phyloP scores from a whole-genome alignment of 2,888 invertebrate genomes.

The Mermis nigrescens region DNA sequence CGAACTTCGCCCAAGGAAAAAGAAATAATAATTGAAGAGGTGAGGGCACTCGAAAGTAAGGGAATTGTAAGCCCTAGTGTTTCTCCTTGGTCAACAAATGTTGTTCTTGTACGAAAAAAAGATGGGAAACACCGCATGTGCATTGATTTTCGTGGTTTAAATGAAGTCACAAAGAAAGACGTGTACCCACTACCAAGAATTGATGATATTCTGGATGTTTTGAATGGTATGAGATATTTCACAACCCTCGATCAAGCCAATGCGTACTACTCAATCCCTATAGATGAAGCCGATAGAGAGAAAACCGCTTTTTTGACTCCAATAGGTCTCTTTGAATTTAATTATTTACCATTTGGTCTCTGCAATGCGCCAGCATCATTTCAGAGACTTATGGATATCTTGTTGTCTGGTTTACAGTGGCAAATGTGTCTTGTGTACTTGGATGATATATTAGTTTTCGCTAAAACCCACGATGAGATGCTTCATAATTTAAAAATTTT shows the following conservation, averaged over 20 bases:
- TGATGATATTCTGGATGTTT: conserved; percentile 12
- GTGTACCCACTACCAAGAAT: conserved; percentile 13
- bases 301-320: conserved; percentile 19
- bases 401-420: conserved; percentile 15
- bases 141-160: conserved; percentile 18
- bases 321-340: conserved; percentile 20
- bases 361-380: conserved; percentile 19
- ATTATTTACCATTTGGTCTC: conserved; percentile 21
- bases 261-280: conserved; percentile 16
- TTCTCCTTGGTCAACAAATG: no score
- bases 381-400: conserved; percentile 18
- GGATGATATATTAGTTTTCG: conserved; percentile 19
- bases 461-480: conserved; percentile 16
- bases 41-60: not conserved
- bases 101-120: conserved; percentile 29
- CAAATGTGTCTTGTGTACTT: conserved; percentile 17
- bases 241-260: conserved; percentile 14
- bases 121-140: conserved; percentile 18
- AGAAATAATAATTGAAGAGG: not conserved
- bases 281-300: conserved; percentile 13
- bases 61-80: conserved; percentile 9
- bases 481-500: conserved; percentile 16
- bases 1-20: not conserved
- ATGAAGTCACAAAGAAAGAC: conserved; percentile 15
- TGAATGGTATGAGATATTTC: conserved; percentile 10